Conservation (phyloP, 2,113 vertebrate genomes). For the Heterotilapia buettikoferi region DNA sequence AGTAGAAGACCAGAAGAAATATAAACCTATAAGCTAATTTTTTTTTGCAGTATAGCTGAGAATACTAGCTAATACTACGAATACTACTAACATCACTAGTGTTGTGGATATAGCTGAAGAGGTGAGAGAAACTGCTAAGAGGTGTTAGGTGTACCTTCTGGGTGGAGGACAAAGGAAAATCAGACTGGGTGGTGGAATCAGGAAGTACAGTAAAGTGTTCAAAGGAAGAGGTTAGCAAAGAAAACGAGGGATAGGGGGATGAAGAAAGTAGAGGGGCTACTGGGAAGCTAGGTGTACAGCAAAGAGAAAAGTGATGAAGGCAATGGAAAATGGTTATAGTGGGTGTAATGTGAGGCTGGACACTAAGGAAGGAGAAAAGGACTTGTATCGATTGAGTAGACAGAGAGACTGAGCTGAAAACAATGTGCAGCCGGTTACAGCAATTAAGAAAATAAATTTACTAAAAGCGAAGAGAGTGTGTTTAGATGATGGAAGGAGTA, state of each 20-base stretch:
- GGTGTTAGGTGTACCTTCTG: background rate
- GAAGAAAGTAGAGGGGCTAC: background rate
- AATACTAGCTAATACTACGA: background rate
- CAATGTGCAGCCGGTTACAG: background rate
- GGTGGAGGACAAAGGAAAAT: background rate
- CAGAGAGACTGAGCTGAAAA: background rate
- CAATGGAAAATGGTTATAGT: background rate
- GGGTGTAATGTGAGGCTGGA: background rate
- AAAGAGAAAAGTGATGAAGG: background rate
- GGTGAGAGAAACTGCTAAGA: background rate
- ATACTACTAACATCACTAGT: background rate
- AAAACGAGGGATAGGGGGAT: background rate
- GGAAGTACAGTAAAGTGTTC: background rate
- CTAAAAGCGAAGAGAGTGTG: background rate
- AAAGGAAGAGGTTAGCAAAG: background rate
- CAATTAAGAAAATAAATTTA: accelerated
- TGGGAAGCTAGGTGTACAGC: background rate
- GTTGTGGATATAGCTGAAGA: background rate
- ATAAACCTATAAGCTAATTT: background rate
- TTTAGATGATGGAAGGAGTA: background rate
- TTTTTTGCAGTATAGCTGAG: background rate
- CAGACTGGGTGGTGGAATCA: background rate
- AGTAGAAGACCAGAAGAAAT: background rate
- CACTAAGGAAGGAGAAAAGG: background rate
- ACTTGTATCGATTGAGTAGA: background rate